These are phyloP conservation scores for Schizopygopsis pylzovi DNA, from an alignment of 2,797 vertebrate genomes.

Conservation along the genomic window DNA sequence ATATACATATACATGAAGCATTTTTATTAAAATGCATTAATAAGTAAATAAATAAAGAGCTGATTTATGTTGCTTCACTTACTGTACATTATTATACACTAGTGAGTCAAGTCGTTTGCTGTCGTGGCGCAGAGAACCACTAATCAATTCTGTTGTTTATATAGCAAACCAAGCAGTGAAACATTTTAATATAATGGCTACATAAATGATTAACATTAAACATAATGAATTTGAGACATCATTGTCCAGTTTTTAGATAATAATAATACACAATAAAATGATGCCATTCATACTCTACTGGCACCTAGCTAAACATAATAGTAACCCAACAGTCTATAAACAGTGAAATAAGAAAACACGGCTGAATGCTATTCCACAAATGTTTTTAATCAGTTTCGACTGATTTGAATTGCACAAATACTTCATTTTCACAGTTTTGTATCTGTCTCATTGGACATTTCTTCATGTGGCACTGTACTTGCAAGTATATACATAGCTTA, in stretches of 20 bases:
- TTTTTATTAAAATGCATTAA: too few species aligned
- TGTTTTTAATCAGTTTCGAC: slow-evolving; percentile 39
- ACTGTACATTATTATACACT: background rate
- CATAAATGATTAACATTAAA: background rate
- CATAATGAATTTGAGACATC: background rate
- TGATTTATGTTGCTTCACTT: background rate
- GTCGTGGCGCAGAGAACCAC: background rate
- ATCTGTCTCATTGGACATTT: slow-evolving; percentile 16
- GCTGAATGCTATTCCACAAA: slow-evolving; percentile 19
- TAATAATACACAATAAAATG: background rate
- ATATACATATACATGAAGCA: too few species aligned
- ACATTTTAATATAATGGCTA: background rate
- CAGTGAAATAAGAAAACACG: background rate
- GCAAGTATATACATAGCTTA: slow-evolving; percentile 33
- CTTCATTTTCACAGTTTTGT: slow-evolving; percentile 31
- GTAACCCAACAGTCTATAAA: background rate
- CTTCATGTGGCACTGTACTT: slow-evolving; percentile 5
- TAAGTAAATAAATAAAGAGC: too few species aligned
- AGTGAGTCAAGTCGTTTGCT: background rate
- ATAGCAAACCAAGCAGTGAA: background rate
- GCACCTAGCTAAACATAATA: background rate
- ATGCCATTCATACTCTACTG: background rate
- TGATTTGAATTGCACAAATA: slow-evolving; percentile 41
- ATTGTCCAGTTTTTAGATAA: background rate
- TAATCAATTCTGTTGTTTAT: background rate